phyloP scores from a whole-genome alignment of 2,797 vertebrate genomes.

The Aselliscus stoliczkanus region DNA sequence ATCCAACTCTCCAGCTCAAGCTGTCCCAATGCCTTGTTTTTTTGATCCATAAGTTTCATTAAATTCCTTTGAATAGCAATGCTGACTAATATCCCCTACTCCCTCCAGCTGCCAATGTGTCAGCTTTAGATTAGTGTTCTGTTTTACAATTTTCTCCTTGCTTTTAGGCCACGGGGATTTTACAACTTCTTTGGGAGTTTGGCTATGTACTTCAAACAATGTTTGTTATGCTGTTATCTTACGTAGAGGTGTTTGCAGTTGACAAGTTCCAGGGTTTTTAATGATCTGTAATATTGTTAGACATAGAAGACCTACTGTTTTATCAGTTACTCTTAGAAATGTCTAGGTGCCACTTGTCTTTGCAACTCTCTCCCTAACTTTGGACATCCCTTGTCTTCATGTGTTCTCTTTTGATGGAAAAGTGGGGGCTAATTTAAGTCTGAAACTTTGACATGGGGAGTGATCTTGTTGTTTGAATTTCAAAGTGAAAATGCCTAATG shows the following conservation, averaged over 20 bases:
- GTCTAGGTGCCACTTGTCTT: not conserved
- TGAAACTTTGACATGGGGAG: not conserved
- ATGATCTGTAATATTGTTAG: not conserved
- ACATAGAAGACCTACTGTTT: not conserved
- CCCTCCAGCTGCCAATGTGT: not conserved
- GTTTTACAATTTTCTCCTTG: not conserved
- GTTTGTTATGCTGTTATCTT: not conserved
- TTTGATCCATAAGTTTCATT: not conserved
- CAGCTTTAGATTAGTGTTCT: not conserved
- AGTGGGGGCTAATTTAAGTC: not conserved
- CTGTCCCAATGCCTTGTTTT: not conserved
- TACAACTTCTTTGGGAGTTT: not conserved
- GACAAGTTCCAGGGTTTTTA: conserved; percentile 11
- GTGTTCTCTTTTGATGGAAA: not conserved
- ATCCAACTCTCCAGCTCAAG: not conserved
- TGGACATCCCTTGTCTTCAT: not conserved
- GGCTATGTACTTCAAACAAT: conserved; percentile 23
- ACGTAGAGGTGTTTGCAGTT: not conserved
- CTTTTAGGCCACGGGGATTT: not conserved
- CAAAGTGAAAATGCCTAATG: not conserved
- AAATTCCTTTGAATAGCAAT: not conserved
- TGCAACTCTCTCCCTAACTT: not conserved
- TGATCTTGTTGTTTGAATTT: conserved; percentile 20
- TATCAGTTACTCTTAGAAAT: not conserved
- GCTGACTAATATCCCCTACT: not conserved